Evolutionary conservation across 2,113 vertebrate species (phyloP).

Genomic region (mouse (Mus musculus)): DNA sequence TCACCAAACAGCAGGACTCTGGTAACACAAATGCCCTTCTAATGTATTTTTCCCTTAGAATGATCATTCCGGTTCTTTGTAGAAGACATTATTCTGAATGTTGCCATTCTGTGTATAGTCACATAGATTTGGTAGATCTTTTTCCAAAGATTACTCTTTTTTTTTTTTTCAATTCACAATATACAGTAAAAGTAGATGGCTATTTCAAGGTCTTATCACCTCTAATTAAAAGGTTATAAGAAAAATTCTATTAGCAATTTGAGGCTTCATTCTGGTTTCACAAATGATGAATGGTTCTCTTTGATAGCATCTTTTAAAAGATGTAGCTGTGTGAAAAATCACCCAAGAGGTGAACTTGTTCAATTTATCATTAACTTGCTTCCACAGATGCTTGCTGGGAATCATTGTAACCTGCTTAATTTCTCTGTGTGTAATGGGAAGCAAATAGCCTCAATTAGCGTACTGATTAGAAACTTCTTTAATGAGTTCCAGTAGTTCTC

Average conservation of each 20-base stretch:
- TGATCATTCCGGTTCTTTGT: background rate
- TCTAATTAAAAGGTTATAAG: conserved; percentile 64
- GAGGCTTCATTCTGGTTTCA: conserved; percentile 55
- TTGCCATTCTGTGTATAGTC: background rate
- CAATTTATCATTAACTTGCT: conserved; percentile 87
- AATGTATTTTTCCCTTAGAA: background rate
- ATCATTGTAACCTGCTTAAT: conserved; percentile 84
- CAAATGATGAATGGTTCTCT: conserved; percentile 66
- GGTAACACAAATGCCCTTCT: background rate
- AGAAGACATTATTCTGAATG: background rate
- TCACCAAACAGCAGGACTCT: background rate
- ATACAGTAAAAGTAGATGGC: background rate
- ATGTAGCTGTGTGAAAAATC: conserved; percentile 78
- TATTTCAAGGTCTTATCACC: background rate
- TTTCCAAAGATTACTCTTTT: background rate
- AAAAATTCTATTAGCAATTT: conserved; percentile 62
- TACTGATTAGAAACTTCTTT: conserved; percentile 85
- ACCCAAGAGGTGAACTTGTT: conserved; percentile 74
- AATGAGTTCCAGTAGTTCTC: conserved; percentile 85
- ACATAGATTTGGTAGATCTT: background rate
- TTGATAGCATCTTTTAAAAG: conserved; percentile 65
- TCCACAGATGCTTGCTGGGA: conserved; percentile 86
- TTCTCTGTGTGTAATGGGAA: conserved; percentile 84
- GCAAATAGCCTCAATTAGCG: conserved; percentile 85
- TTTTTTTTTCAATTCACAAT: background rate